Percentiles rank a stretch among this genome's conserved stretches.
phyloP scores from a whole-genome alignment of 2,113 vertebrate genomes.

The Marcusenius ussheri region DNA sequence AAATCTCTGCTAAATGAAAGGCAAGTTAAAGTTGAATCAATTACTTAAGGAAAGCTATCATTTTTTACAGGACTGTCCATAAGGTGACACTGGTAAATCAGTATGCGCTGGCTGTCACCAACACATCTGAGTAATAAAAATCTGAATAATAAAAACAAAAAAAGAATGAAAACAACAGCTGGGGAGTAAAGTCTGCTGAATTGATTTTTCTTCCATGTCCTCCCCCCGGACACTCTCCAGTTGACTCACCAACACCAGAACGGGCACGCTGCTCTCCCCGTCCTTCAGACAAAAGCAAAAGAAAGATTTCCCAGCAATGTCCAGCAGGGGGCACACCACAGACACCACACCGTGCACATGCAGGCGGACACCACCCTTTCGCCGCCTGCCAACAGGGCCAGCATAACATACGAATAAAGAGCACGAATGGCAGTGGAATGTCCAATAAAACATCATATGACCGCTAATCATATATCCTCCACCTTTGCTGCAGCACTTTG shows the following conservation, averaged over 20 bases:
- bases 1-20: not conserved
- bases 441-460: not conserved
- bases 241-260: slow-evolving; percentile 66
- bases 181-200: not conserved
- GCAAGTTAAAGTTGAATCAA: not conserved
- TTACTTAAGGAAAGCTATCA: not conserved
- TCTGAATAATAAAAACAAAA: not conserved
- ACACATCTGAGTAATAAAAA: not conserved
- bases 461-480: not conserved
- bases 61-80: not conserved
- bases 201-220: not conserved
- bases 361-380: slow-evolving; percentile 36
- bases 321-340: slow-evolving; percentile 60
- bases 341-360: slow-evolving; percentile 57
- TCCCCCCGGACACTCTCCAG: not conserved
- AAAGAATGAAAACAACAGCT: not conserved
- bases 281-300: slow-evolving; percentile 66
- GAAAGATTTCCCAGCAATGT: slow-evolving; percentile 57
- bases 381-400: slow-evolving; percentile 23
- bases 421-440: not conserved
- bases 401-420: slow-evolving; percentile 12
- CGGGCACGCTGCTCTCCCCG: slow-evolving; percentile 42
- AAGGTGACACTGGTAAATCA: not conserved
- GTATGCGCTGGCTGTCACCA: not conserved
- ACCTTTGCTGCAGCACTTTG: slow-evolving; percentile 41